phyloP scores from a whole-genome alignment of 2,888 invertebrate species.

The Dascillus cervinus region DNA sequence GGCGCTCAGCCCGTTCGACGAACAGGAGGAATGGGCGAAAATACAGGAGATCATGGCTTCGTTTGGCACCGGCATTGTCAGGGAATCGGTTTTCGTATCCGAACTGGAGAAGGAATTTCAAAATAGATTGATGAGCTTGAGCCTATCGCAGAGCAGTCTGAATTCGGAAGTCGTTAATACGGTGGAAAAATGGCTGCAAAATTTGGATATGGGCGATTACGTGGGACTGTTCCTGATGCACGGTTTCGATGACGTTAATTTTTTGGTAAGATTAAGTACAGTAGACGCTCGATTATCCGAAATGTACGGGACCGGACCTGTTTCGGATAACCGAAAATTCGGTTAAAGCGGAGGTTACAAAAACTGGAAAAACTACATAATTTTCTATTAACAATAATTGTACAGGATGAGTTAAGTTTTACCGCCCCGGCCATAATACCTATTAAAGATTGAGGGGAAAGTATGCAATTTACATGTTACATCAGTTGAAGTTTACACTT shows the following conservation, averaged over 20 bases:
- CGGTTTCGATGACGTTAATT: slow-evolving; percentile 88
- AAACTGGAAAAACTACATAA: no score
- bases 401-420: no score
- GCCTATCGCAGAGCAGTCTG: slow-evolving; percentile 48
- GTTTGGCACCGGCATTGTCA: slow-evolving; percentile 76
- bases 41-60: slow-evolving; percentile 94
- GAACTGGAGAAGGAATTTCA: slow-evolving; percentile 76
- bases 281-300: no score
- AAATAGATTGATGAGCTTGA: slow-evolving; percentile 60
- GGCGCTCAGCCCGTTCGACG: slow-evolving; percentile 83
- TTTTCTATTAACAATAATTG: no score
- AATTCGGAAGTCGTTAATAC: slow-evolving; percentile 48
- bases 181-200: slow-evolving; percentile 73
- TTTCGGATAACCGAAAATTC: no score
- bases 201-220: slow-evolving; percentile 72
- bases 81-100: slow-evolving; percentile 70
- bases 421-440: no score
- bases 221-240: slow-evolving; percentile 75
- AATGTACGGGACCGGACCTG: no score
- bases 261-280: slow-evolving; percentile 82
- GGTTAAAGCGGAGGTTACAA: no score
- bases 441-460: no score
- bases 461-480: no score
- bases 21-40: slow-evolving; percentile 93
- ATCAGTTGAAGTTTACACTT: no score